A percentile compares a stretch with the other conserved stretches of the same genome.
Evolutionary conservation across 2,113 vertebrate genomes (phyloP).

Genomic region (Megalops atlanticus): DNA sequence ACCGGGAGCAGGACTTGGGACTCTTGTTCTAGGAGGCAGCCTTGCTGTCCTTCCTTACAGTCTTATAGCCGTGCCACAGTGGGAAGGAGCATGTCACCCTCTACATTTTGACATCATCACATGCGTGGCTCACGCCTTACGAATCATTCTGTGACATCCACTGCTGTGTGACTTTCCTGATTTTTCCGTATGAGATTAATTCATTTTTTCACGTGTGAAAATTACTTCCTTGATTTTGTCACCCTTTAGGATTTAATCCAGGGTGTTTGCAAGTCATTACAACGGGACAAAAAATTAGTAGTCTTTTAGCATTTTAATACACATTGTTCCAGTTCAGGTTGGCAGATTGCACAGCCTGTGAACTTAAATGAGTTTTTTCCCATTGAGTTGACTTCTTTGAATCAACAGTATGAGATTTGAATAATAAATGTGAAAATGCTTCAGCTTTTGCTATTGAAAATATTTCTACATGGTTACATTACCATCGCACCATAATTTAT

Average conservation of each 20-base stretch:
- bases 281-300: background rate
- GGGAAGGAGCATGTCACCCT: background rate
- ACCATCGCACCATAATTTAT: slow-evolving; percentile 6
- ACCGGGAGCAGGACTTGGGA: background rate
- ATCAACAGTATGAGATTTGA: background rate
- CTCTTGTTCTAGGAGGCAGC: background rate
- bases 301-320: background rate
- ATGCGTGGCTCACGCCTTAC: background rate
- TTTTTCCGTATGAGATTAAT: background rate
- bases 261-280: background rate
- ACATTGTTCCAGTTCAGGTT: background rate
- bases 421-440: background rate
- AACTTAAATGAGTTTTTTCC: background rate
- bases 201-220: background rate
- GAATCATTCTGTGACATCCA: background rate
- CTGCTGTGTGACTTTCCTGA: background rate
- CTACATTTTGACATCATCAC: background rate
- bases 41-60: background rate
- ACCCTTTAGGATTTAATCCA: slow-evolving; percentile 3
- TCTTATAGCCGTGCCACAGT: background rate
- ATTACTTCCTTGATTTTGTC: background rate
- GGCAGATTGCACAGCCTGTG: background rate
- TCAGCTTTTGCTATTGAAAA: background rate
- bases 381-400: background rate
- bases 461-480: background rate